Base-by-base conservation (phyloP, 2,113 vertebrate species). In the Clupea harengus region DNA sequence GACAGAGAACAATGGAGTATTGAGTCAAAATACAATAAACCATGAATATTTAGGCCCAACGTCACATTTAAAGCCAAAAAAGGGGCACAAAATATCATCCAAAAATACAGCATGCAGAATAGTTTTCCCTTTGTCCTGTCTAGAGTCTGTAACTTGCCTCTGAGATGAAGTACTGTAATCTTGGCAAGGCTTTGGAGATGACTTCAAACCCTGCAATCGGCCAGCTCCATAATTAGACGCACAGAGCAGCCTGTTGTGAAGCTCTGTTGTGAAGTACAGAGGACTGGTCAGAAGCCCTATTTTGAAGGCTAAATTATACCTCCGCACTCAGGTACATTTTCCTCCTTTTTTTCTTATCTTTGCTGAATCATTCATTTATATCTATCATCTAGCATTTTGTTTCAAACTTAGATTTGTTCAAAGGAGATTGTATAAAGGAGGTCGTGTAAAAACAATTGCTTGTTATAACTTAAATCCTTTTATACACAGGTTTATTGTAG, bases 271-370 rank as follows among this genome's bases (percentile, higher is more conserved):
- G 28, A 67, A 54, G 25, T 75, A 57, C 83, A 85, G 87, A 86
- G 86, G 87, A 88, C 85, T 85, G 86, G 89, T 89, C 89, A 89
- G 87, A 87, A 54, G 84, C 83, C 89, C 88, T 87, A 90, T 88
- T 89, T 91, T 90, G 89, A 93, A 93, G 87, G 92, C 92, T 93
- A 94, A 95, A 94, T 93, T 93, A 88, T 92, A 93, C 93, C 92
- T 92, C 85, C 94, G 94, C 93, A 91, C 89, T 25, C 22, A 28
- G 22, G 25, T 9, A 67, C 8, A 25, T 7, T 67, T 67, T 67
- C 60, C 25, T 67, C n/a, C 11, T 67, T 67, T 6, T 39, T 67
- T 67, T 25, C 75, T 88, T 89, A 89, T n/a, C 82, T 93, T 87
- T 90, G 91, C 93, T 93, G 92, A 90, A 89, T 92, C 92, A 93